A percentile compares a stretch with the other conserved stretches of the same genome.
Conservation (phyloP, 2,113 vertebrate genomes). For the Xenotilapia leptura region DNA sequence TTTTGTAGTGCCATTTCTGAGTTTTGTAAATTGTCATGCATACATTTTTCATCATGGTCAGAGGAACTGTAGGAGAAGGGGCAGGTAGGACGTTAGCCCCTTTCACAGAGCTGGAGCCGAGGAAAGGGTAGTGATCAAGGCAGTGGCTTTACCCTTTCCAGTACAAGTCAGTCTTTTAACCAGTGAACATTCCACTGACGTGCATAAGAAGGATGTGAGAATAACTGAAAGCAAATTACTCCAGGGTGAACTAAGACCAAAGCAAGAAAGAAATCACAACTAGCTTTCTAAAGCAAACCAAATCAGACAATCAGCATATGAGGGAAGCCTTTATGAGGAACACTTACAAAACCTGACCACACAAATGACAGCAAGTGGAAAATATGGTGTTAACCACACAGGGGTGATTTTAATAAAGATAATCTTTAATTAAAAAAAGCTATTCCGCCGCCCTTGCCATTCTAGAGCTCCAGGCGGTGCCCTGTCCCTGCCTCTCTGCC, state of each 20-base stretch:
- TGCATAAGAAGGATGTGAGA: neutral
- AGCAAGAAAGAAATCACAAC: neutral
- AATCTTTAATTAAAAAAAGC: neutral
- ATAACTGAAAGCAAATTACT: neutral
- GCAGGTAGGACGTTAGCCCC: accelerated
- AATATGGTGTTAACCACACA: neutral
- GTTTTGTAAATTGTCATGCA: neutral
- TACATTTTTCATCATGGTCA: neutral
- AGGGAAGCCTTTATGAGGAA: neutral
- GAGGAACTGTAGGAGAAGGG: neutral
- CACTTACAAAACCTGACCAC: neutral
- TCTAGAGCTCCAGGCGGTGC: neutral
- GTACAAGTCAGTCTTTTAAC: neutral
- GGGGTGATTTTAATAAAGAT: neutral
- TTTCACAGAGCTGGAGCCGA: neutral
- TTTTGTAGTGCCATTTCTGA: accelerated
- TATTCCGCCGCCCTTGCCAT: neutral
- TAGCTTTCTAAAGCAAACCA: neutral
- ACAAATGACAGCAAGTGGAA: neutral
- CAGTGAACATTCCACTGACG: accelerated
- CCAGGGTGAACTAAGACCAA: neutral
- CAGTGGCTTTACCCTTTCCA: neutral
- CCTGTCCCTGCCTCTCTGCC: neutral
- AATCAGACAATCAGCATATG: neutral
- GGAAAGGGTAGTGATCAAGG: neutral